Base-by-base conservation (phyloP, 2,888 invertebrate species). In the Axea sp. region DNA sequence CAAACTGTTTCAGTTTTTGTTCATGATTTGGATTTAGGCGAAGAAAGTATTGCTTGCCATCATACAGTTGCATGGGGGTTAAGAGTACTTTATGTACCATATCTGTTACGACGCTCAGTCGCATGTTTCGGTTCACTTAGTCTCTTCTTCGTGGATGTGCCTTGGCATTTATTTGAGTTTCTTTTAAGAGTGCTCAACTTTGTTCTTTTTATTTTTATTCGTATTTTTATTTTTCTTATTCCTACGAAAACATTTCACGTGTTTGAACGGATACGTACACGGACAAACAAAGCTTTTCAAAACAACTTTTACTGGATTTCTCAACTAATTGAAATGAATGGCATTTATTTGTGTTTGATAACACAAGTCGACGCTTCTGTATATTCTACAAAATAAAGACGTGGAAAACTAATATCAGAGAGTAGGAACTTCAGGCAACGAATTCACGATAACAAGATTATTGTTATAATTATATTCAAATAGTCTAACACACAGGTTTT, bases 81-180 rank as follows among this genome's bases (percentile, higher is more conserved):
- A 33, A 33, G 45, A 33, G 45, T 33, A 45, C 59, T 62, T 37
- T 35, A 26, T 59, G 24, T 24, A 15, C 28, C 22, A 31, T 62
- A 51, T 51, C 41, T 51, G 51, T 62, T 62, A 19, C 19, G 62
- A 33, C 45, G 47, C 39, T 11, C 4, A 51, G 51, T 31, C 62
- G 41, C 51, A 51, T 47, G 51, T 51, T 62, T 24, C 33, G 26
- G 24, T 62, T 62, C 51, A 62, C 62, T 51, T 51, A 49, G 30
- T 6, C 41, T 33, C 11, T 6, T 51, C 15, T n/a, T 22, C 5
- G 17, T 8, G 22, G 24, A 62, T 62, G 41, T 17, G 12, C 17
- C 14, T 24, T 26, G 51, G 41, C 51, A 41, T 62, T 59, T 47
- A 59, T 47, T 62, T 41, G 51, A 62, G 41, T 51, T 62, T 51